Conservation (phyloP, 2,797 vertebrate genomes). For the Lates japonicus region DNA sequence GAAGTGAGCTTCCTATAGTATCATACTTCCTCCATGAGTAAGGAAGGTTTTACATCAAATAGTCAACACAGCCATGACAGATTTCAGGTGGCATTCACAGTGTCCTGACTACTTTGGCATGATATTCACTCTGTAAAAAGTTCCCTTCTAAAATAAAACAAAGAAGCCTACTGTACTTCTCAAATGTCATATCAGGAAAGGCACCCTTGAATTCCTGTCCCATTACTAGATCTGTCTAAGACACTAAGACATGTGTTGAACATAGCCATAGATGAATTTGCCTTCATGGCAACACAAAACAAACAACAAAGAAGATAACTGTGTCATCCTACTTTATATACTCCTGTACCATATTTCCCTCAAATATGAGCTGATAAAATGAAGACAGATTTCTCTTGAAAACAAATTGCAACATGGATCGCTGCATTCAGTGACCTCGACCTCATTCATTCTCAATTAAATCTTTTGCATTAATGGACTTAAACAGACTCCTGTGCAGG, state of each 20-base stretch:
- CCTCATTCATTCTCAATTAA: slow-evolving; percentile 51
- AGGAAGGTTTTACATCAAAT: slow-evolving; percentile 73
- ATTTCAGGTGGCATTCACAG: slow-evolving; percentile 67
- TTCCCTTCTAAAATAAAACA: slow-evolving; percentile 36
- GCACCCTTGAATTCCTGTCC: slow-evolving; percentile 70
- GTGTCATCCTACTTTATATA: slow-evolving; percentile 3
- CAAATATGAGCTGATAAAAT: slow-evolving; percentile 42
- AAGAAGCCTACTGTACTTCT: slow-evolving; percentile 43
- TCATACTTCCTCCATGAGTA: slow-evolving; percentile 38
- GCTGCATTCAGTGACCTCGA: slow-evolving; percentile 48
- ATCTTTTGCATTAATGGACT: slow-evolving; percentile 57
- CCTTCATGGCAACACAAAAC: slow-evolving; percentile 57
- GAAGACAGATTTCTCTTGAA: slow-evolving; percentile 43
- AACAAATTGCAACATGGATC: slow-evolving; percentile 46
- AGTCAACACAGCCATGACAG: slow-evolving; percentile 63
- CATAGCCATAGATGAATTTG: slow-evolving; percentile 66
- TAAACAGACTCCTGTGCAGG: slow-evolving; percentile 63
- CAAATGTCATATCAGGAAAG: slow-evolving; percentile 71
- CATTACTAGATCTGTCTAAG: slow-evolving; percentile 59
- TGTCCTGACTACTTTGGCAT: slow-evolving; percentile 62
- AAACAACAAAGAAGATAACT: slow-evolving; percentile 33
- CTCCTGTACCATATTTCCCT: not conserved
- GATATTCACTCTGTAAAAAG: slow-evolving; percentile 41
- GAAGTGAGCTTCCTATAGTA: slow-evolving; percentile 37
- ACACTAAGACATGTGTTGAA: slow-evolving; percentile 50